Conservation (phyloP, 2,113 vertebrate genomes). For the Brevimyrus niger region DNA sequence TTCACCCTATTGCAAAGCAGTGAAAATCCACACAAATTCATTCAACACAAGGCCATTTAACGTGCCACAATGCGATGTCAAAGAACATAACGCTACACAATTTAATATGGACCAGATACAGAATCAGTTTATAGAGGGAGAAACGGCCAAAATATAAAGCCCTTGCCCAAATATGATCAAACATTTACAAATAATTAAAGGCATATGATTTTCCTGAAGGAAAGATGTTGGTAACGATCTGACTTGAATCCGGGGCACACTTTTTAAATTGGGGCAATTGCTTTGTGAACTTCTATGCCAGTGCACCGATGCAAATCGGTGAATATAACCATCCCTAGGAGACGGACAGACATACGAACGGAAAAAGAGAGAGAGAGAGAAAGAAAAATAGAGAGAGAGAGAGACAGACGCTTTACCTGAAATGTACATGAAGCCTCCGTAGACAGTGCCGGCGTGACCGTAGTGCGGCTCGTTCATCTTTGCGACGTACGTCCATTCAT, state of each 20-base stretch:
- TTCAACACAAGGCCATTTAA: not conserved
- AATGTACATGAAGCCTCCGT: conserved; percentile 97
- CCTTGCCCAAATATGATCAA: not conserved
- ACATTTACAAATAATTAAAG: not conserved
- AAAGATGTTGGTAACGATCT: not conserved
- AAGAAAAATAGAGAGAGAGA: not conserved
- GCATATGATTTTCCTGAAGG: not conserved
- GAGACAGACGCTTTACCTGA: conserved; percentile 63
- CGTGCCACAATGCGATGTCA: not conserved
- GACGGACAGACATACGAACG: not conserved
- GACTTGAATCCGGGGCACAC: too few species aligned
- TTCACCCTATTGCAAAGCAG: not conserved
- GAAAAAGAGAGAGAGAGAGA: not conserved
- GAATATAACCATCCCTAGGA: too few species aligned
- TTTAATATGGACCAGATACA: not conserved
- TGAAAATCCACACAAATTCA: not conserved
- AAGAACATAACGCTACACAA: not conserved
- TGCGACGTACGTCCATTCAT: conserved; percentile 96
- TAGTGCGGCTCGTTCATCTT: conserved; percentile 99
- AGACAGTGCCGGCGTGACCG: conserved; percentile 92
- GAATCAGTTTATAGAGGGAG: not conserved
- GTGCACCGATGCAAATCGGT: too few species aligned
- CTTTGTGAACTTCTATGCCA: too few species aligned
- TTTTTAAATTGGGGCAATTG: too few species aligned
- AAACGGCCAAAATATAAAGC: not conserved